Evolutionary conservation across 2,888 invertebrate species (phyloP).

Genomic region (Lasioglossum pauxillum): DNA sequence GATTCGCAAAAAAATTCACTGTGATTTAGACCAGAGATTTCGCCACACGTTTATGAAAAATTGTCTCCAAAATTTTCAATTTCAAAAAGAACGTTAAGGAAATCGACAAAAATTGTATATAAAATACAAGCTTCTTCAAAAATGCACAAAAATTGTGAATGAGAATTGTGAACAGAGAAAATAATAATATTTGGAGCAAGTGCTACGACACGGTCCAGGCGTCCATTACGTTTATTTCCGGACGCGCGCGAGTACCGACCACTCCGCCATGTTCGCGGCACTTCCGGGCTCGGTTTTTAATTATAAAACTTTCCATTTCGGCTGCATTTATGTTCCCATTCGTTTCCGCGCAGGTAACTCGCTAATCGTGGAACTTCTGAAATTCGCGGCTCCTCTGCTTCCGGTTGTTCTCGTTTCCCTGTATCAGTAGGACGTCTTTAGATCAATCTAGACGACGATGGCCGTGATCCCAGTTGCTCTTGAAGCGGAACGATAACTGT

Average conservation of each 20-base stretch:
- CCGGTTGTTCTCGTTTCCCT: conserved; percentile 2
- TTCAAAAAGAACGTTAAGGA: neutral
- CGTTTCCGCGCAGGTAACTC: neutral
- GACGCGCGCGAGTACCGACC: neutral
- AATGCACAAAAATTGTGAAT: neutral
- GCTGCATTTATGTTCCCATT: neutral
- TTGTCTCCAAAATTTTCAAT: neutral
- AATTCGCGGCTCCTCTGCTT: neutral
- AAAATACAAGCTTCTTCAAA: neutral
- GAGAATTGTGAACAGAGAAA: neutral
- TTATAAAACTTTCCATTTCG: conserved; percentile 14
- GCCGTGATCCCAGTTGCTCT: neutral
- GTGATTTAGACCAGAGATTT: neutral
- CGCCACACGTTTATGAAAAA: neutral
- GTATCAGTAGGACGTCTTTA: neutral
- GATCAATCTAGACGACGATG: neutral
- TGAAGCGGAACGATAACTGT: neutral
- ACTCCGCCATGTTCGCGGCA: neutral
- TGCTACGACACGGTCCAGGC: neutral
- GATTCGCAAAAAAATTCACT: neutral
- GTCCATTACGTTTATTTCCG: neutral
- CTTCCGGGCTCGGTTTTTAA: conserved; percentile 10
- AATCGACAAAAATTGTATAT: neutral
- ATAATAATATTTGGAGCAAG: neutral
- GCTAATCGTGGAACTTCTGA: neutral